A percentile compares a stretch with the other conserved stretches of the same genome.
These are phyloP conservation scores for Albula goreensis DNA, from an alignment of 2,113 vertebrate genomes.

Conservation along the genomic window DNA sequence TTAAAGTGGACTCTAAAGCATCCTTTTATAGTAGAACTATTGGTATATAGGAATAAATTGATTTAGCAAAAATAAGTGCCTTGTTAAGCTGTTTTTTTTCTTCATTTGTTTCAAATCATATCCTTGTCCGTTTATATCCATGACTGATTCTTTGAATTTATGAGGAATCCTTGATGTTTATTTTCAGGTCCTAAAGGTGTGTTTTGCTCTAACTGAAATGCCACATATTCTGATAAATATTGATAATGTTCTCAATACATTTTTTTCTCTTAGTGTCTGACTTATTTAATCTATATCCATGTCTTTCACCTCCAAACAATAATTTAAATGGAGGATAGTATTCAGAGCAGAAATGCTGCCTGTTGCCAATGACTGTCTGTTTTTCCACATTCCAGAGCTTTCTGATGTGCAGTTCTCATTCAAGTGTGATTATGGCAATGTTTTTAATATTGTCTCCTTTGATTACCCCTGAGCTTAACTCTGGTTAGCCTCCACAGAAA, in stretches of 20 bases:
- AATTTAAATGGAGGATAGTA: neutral
- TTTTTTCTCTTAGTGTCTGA: neutral
- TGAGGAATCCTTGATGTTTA: neutral
- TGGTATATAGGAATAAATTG: too few species aligned
- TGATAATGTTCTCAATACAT: neutral
- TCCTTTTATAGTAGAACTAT: too few species aligned
- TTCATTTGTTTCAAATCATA: too few species aligned
- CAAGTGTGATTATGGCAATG: neutral
- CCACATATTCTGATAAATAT: neutral
- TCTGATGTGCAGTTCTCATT: neutral
- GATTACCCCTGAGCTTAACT: neutral
- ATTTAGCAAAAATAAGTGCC: too few species aligned
- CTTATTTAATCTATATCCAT: neutral
- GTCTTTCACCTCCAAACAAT: neutral
- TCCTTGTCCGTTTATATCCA: too few species aligned
- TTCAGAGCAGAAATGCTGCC: neutral
- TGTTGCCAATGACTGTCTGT: neutral
- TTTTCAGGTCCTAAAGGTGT: neutral
- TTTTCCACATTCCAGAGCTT: neutral
- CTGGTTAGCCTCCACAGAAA: neutral
- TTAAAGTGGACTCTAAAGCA: too few species aligned
- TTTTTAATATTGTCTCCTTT: neutral
- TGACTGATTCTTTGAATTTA: too few species aligned
- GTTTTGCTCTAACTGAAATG: neutral
- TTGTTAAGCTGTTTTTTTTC: too few species aligned